phyloP scores from a whole-genome alignment of 2,797 vertebrate species.

The Epinephelus coioides region DNA sequence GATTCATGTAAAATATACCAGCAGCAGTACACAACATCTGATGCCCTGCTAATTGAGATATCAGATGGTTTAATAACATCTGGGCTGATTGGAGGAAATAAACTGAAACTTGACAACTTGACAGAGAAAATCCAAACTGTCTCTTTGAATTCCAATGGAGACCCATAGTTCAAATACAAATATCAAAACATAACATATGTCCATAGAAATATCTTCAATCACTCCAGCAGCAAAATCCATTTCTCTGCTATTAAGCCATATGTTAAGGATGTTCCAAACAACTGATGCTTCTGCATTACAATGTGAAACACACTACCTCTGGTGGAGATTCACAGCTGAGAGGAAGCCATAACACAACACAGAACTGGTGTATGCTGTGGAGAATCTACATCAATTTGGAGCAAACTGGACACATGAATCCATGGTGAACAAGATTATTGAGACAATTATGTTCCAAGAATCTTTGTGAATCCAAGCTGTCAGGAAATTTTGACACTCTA shows the following conservation, averaged over 20 bases:
- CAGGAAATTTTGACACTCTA: too few species aligned
- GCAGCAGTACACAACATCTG: background rate
- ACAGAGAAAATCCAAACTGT: conserved; percentile 3
- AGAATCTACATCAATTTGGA: background rate
- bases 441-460: background rate
- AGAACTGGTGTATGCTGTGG: background rate
- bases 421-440: background rate
- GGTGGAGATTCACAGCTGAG: background rate
- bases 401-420: background rate
- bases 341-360: background rate
- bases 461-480: background rate
- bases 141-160: too few species aligned
- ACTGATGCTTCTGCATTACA: too few species aligned
- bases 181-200: background rate
- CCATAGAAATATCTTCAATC: background rate
- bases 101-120: background rate
- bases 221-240: background rate
- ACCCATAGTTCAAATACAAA: background rate
- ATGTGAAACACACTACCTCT: background rate
- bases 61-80: conserved; percentile 2
- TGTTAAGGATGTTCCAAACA: too few species aligned
- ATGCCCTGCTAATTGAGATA: background rate
- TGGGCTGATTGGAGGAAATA: background rate
- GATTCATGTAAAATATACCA: background rate
- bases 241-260: background rate